A percentile compares a stretch with the other conserved stretches of the same genome.
These are phyloP conservation scores for Scatophagus argus DNA, from an alignment of 2,113 vertebrate species.

Conservation along the genomic window DNA sequence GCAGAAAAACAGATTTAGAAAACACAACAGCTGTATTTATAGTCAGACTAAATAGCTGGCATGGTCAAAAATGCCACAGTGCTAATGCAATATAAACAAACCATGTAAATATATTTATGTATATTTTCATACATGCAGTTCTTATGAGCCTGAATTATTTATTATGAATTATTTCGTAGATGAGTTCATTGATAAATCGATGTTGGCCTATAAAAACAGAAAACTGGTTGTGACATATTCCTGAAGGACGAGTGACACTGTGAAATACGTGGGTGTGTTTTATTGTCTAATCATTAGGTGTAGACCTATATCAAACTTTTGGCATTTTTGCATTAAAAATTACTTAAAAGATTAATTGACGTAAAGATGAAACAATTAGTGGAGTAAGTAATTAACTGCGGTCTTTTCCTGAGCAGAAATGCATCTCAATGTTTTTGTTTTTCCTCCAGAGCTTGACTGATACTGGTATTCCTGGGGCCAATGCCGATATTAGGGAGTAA, in stretches of 20 bases:
- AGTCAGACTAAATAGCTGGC: slow-evolving; percentile 20
- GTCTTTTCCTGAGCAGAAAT: neutral
- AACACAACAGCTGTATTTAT: slow-evolving; percentile 45
- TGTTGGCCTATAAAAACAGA: too few species aligned
- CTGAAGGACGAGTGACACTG: too few species aligned
- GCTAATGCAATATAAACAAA: slow-evolving; percentile 39
- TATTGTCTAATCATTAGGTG: neutral
- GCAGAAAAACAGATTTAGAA: slow-evolving; percentile 58
- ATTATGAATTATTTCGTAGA: too few species aligned
- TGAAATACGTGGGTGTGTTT: too few species aligned
- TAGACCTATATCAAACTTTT: neutral
- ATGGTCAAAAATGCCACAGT: slow-evolving; percentile 37
- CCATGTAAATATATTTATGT: neutral
- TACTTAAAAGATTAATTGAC: neutral
- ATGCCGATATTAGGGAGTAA: too few species aligned
- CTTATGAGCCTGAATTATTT: neutral
- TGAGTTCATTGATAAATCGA: too few species aligned
- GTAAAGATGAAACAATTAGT: neutral
- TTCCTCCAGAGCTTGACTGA: too few species aligned
- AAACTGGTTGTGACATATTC: too few species aligned
- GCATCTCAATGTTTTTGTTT: too few species aligned
- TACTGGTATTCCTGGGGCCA: too few species aligned
- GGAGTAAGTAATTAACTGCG: neutral
- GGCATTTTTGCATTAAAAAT: neutral
- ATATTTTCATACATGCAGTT: slow-evolving; percentile 19